Evolutionary conservation across 2,888 invertebrate species (phyloP).

Genomic region (Saturnia pavonia): DNA sequence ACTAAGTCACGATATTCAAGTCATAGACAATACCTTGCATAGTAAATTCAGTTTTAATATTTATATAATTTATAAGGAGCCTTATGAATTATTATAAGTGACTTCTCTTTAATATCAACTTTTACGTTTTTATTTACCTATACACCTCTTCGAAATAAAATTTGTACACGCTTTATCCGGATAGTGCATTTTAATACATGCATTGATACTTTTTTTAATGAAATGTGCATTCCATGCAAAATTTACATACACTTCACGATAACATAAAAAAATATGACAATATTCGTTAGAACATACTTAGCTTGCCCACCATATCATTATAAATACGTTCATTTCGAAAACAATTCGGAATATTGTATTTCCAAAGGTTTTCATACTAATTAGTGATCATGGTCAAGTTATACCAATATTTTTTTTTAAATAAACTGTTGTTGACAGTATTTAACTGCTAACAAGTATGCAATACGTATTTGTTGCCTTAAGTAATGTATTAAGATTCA

Average conservation of each 20-base stretch:
- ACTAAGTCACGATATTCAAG: conserved; percentile 17
- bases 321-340: neutral
- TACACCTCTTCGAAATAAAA: neutral
- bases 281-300: neutral
- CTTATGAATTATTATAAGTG: neutral
- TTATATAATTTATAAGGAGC: neutral
- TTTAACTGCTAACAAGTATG: neutral
- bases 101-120: neutral
- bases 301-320: neutral
- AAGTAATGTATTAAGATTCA: neutral
- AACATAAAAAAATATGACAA: neutral
- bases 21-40: conserved; percentile 14
- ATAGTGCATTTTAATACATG: conserved; percentile 7
- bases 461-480: neutral
- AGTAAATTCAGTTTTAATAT: conserved; percentile 5
- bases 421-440: neutral
- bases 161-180: neutral
- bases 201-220: neutral
- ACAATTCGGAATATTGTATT: neutral
- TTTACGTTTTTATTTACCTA: neutral
- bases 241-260: conserved; percentile 3
- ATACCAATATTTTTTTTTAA: neutral
- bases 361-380: neutral
- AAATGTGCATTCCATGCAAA: conserved; percentile 11
- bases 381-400: neutral